Conservation (phyloP, 2,797 vertebrate species). For the Lophius americanus region DNA sequence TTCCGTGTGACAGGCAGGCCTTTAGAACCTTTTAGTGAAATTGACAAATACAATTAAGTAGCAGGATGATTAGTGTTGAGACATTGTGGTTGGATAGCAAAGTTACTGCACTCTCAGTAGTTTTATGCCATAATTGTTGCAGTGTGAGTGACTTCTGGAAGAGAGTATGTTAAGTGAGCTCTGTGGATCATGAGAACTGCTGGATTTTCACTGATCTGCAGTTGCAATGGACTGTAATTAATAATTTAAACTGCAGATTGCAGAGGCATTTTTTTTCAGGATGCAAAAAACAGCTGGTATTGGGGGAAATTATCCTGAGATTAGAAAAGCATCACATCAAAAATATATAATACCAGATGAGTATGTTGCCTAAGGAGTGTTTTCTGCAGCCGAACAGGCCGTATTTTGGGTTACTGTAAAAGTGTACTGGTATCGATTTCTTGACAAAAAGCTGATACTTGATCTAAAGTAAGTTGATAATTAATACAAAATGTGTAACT, state of each 20-base stretch:
- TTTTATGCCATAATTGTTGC: constrained; percentile 53
- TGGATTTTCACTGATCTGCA: constrained; percentile 9
- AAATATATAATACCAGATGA: not conserved
- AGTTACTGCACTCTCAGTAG: constrained; percentile 50
- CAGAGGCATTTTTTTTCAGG: not conserved
- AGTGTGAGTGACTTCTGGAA: constrained; percentile 31
- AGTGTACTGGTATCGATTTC: too few species aligned
- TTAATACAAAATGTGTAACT: too few species aligned
- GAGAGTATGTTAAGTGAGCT: constrained; percentile 18
- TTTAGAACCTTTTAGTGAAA: constrained; percentile 77
- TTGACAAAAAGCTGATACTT: too few species aligned
- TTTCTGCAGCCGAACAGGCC: constrained; percentile 2
- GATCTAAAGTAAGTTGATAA: too few species aligned
- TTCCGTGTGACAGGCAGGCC: constrained; percentile 60
- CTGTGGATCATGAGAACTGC: constrained; percentile 4
- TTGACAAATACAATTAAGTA: constrained; percentile 74
- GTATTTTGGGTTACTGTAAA: not conserved
- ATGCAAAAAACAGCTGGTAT: constrained; percentile 4
- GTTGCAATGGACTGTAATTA: constrained; percentile 6
- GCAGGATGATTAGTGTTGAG: constrained; percentile 64
- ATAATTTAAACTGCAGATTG: constrained; percentile 9
- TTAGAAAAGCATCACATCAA: not conserved
- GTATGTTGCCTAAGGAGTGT: not conserved
- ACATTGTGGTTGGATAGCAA: constrained; percentile 32
- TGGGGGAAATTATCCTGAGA: not conserved